A percentile compares a stretch with the other conserved stretches of the same genome.
These are phyloP conservation scores for Pedetes capensis DNA, from an alignment of 2,113 vertebrate genomes.

Conservation along the genomic window DNA sequence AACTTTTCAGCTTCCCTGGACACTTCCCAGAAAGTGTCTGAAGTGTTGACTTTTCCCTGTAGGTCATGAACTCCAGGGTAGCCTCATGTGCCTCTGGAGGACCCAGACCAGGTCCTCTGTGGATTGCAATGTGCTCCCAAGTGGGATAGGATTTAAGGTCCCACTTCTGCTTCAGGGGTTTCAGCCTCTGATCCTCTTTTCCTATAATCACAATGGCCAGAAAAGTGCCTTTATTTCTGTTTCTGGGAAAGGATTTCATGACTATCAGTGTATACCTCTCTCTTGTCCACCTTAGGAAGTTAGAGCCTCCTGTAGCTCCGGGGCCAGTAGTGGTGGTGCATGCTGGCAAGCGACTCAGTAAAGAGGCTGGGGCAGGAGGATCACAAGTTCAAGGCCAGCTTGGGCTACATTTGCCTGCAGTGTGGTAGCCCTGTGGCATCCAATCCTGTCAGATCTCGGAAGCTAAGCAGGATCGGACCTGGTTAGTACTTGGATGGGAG, in stretches of 20 bases:
- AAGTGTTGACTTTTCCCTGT: not conserved
- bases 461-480: no score
- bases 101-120: no score
- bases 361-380: no score
- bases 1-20: not conserved
- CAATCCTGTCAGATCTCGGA: no score
- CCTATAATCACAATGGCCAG: not conserved
- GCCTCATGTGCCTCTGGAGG: not conserved
- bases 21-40: not conserved
- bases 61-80: not conserved
- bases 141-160: not conserved
- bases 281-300: slow-evolving; percentile 3
- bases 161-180: not conserved
- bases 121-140: not conserved
- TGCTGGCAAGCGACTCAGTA: no score
- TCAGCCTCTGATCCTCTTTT: not conserved
- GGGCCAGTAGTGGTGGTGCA: no score
- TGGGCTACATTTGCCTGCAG: no score
- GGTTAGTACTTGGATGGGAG: no score
- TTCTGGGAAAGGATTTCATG: not conserved
- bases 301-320: no score
- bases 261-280: not conserved
- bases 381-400: no score
- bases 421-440: no score
- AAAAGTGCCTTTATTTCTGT: not conserved